Evolutionary conservation across 2,888 invertebrate species (phyloP).

Genomic region (Dryadula phaetusa): DNA sequence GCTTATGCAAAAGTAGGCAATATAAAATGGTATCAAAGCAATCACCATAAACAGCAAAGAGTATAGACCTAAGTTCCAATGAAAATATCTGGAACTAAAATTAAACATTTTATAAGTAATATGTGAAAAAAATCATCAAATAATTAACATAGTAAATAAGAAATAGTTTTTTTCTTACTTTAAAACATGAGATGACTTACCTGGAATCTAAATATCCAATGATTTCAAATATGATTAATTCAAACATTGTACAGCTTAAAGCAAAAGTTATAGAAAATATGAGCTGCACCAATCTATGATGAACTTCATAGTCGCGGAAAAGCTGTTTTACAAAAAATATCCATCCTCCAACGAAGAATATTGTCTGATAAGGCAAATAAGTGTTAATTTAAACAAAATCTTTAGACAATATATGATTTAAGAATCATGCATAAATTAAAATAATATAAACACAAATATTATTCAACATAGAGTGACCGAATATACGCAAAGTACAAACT

Average conservation of each 20-base stretch:
- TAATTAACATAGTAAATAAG: not conserved
- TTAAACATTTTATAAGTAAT: not conserved
- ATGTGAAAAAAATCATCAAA: not conserved
- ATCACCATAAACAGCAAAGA: constrained; percentile 96
- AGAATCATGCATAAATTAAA: not conserved
- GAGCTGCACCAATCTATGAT: constrained; percentile 96
- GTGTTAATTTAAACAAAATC: no score
- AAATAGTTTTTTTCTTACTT: not conserved
- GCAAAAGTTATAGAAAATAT: constrained; percentile 98
- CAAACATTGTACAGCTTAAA: constrained; percentile 99
- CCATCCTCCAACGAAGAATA: constrained; percentile 99
- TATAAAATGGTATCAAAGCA: constrained; percentile 97
- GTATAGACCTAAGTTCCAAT: constrained; percentile 97
- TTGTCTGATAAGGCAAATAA: constrained; percentile 84
- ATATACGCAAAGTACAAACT: not conserved
- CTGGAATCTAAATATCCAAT: constrained; percentile 95
- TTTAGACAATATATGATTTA: not conserved
- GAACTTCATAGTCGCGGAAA: constrained; percentile 98
- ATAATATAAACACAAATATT: not conserved
- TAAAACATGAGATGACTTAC: constrained; percentile 72
- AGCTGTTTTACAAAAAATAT: constrained; percentile 98
- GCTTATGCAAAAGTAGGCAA: constrained; percentile 96
- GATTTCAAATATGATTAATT: constrained; percentile 99
- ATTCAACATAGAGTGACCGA: not conserved
- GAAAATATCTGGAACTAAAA: constrained; percentile 94